A percentile compares a stretch with the other conserved stretches of the same genome.
These are phyloP conservation scores for Candoia aspera DNA, from an alignment of 2,113 vertebrate genomes.

Conservation along the genomic window DNA sequence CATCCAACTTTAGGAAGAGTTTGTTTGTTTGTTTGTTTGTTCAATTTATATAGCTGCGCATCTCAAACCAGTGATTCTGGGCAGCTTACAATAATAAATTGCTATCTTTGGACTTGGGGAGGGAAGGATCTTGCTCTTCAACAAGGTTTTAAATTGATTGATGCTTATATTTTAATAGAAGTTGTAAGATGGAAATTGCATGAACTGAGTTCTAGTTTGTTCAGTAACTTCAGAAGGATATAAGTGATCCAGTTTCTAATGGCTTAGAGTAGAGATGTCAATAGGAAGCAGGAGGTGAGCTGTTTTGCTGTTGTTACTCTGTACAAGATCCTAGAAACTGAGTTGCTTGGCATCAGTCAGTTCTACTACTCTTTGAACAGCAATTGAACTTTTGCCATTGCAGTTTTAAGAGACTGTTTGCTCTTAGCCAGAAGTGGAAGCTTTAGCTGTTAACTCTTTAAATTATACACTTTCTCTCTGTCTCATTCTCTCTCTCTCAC, in stretches of 20 bases:
- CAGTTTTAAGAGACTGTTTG: constrained; percentile 37
- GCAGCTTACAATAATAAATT: not conserved
- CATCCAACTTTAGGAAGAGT: not conserved
- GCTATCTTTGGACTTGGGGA: not conserved
- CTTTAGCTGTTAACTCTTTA: constrained; percentile 64
- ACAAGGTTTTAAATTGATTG: not conserved
- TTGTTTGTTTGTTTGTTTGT: too few species aligned
- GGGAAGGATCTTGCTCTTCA: not conserved
- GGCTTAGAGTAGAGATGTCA: constrained; percentile 34
- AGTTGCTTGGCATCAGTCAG: constrained; percentile 26
- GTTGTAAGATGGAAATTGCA: not conserved
- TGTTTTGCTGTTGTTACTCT: constrained; percentile 15
- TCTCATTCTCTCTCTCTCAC: constrained; percentile 10
- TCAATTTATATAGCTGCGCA: too few species aligned
- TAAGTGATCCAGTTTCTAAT: constrained; percentile 42
- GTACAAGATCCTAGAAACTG: constrained; percentile 20
- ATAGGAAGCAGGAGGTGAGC: constrained; percentile 26
- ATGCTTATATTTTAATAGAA: not conserved
- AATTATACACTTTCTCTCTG: not conserved
- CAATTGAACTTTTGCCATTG: constrained; percentile 42
- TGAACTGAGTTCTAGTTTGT: constrained; percentile 20
- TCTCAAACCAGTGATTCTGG: too few species aligned
- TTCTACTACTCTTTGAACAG: constrained; percentile 40
- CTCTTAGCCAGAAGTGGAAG: constrained; percentile 71
- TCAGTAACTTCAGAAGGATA: constrained; percentile 34